Conservation (phyloP, 2,113 vertebrate species). For the Catharus minimus region DNA sequence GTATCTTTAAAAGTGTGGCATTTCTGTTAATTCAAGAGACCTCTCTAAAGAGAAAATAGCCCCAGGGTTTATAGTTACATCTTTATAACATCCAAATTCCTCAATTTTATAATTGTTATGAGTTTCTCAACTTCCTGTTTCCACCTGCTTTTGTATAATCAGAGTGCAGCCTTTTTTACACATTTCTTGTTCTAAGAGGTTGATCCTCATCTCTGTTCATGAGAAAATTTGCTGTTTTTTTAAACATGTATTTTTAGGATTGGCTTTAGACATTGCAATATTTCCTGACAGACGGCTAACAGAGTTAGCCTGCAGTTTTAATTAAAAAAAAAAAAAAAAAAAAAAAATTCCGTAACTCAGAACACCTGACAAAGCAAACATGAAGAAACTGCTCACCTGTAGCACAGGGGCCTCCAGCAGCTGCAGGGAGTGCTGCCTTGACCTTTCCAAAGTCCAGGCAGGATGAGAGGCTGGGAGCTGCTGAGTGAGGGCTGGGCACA, state of each 20-base stretch:
- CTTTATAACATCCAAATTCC: not conserved
- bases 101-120: not conserved
- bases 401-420: not conserved
- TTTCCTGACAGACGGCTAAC: not conserved
- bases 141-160: not conserved
- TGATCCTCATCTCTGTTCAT: not conserved
- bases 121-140: not conserved
- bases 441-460: not conserved
- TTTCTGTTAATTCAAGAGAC: not conserved
- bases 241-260: not conserved
- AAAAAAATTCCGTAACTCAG: not conserved
- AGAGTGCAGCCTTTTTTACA: not conserved
- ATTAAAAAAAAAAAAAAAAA: not conserved
- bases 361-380: not conserved
- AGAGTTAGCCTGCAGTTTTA: not conserved
- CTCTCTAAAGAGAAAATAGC: not conserved
- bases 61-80: not conserved
- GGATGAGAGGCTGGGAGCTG: not conserved
- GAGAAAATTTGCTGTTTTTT: not conserved
- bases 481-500: not conserved
- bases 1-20: not conserved
- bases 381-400: not conserved
- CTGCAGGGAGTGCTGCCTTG: not conserved
- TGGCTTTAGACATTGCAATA: not conserved
- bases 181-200: not conserved